These are phyloP conservation scores for Gymnosoma rotundatum DNA, from an alignment of 2,888 invertebrate genomes.

Conservation along the genomic window DNA sequence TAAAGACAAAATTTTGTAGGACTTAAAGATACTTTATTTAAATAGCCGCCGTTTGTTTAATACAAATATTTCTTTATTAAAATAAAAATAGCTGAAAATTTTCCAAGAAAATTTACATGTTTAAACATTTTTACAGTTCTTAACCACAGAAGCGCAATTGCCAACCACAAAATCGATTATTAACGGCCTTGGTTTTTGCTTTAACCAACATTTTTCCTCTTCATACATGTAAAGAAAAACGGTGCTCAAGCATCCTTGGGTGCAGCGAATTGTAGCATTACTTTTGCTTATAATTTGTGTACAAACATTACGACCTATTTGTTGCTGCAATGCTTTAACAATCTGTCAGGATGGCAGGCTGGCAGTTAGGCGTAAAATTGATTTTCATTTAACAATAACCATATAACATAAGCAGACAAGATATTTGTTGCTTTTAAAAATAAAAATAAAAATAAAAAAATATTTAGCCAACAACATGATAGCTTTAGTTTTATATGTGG, in stretches of 20 bases:
- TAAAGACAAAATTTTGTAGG: not conserved
- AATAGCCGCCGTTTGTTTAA: slow-evolving; percentile 43
- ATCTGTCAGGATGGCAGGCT: not conserved
- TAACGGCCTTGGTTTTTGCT: slow-evolving; percentile 74
- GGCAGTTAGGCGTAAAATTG: slow-evolving; percentile 63
- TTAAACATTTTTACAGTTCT: not conserved
- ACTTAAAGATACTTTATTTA: slow-evolving; percentile 5
- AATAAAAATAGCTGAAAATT: not conserved
- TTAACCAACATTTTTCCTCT: not conserved
- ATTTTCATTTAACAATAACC: slow-evolving; percentile 50
- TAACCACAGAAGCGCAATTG: slow-evolving; percentile 72
- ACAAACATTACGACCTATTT: slow-evolving; percentile 72
- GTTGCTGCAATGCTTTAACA: slow-evolving; percentile 50
- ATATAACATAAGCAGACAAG: slow-evolving; percentile 16
- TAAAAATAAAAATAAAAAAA: too few species aligned
- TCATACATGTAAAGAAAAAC: not conserved
- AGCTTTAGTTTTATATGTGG: not conserved
- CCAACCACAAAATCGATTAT: slow-evolving; percentile 80
- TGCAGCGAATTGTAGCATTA: slow-evolving; percentile 41
- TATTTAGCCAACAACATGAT: slow-evolving; percentile 5
- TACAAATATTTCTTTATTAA: slow-evolving; percentile 23
- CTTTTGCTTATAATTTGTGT: slow-evolving; percentile 56
- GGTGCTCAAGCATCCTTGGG: slow-evolving; percentile 7
- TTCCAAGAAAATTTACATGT: slow-evolving; percentile 13
- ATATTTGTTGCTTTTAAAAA: slow-evolving; percentile 30